A percentile compares a stretch with the other conserved stretches of the same genome.
Evolutionary conservation across 2,797 vertebrate species (phyloP).

Genomic region (Adelosebastes latens): DNA sequence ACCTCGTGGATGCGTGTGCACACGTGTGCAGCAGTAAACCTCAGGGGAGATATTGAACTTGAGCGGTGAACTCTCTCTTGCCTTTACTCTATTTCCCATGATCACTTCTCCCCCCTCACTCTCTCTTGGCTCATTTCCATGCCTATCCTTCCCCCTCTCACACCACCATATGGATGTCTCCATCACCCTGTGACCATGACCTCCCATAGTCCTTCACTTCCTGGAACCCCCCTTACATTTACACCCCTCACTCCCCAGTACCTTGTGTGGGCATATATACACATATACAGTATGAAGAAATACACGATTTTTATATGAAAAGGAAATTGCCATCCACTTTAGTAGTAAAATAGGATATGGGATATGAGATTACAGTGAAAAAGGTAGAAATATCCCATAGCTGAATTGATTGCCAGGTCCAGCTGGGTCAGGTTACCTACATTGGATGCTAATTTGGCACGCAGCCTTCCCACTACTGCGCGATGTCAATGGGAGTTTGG

Average conservation of each 20-base stretch:
- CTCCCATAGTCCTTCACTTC: slow-evolving; percentile 59
- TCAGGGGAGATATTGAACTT: slow-evolving; percentile 1
- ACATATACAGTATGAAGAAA: neutral
- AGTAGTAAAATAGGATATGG: neutral
- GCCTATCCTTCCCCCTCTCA: slow-evolving; percentile 3
- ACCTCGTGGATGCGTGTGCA: slow-evolving; percentile 4
- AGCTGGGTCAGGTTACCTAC: slow-evolving; percentile 25
- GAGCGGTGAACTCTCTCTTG: slow-evolving; percentile 1
- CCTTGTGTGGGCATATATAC: neutral
- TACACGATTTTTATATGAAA: neutral
- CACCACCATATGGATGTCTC: slow-evolving; percentile 63
- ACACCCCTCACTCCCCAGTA: neutral
- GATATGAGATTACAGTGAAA: neutral
- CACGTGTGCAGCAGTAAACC: neutral
- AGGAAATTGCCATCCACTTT: neutral
- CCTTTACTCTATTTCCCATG: slow-evolving; percentile 8
- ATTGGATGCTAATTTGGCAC: slow-evolving; percentile 21
- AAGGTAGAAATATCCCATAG: neutral
- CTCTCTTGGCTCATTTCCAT: slow-evolving; percentile 45
- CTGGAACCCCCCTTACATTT: slow-evolving; percentile 3
- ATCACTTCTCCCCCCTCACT: slow-evolving; percentile 3
- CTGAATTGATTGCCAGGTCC: neutral
- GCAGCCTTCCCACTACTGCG: neutral
- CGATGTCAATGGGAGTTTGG: slow-evolving; percentile 3
- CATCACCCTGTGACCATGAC: slow-evolving; percentile 51